Evolutionary conservation across 1,140 invertebrate species (phyloP).

Genomic region (Drosophila baimaii): DNA sequence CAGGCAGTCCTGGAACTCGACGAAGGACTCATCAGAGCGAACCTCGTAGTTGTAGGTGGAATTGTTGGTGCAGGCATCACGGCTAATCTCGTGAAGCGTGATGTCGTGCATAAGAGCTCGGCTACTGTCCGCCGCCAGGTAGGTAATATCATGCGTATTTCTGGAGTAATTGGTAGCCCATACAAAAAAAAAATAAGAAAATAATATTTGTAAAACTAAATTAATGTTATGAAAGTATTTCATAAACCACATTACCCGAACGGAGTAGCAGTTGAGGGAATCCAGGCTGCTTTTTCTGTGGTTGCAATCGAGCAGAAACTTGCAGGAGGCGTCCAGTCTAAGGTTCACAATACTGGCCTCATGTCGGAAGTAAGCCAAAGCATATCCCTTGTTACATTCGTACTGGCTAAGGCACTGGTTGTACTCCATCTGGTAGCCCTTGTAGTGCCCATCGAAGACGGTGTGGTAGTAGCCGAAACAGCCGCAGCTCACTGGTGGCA

Average conservation of each 20-base stretch:
- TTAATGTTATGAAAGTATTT: no score
- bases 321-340: constrained; percentile 26
- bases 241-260: no score
- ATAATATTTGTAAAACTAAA: no score
- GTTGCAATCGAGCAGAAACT: constrained; percentile 28
- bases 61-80: constrained; percentile 39
- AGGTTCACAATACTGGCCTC: constrained; percentile 11
- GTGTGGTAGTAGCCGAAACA: constrained; percentile 59
- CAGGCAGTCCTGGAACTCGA: constrained; percentile 54
- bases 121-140: constrained; percentile 29
- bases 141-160: no score
- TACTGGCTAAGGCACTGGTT: constrained; percentile 15
- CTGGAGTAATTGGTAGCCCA: no score
- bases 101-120: constrained; percentile 26
- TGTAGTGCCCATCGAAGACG: constrained; percentile 27
- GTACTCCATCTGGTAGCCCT: constrained; percentile 41
- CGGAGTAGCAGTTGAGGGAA: constrained; percentile 40
- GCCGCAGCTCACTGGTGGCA: constrained; percentile 33
- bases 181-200: no score
- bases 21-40: constrained; percentile 23
- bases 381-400: background rate
- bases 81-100: constrained; percentile 14
- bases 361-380: constrained; percentile 19
- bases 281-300: constrained; percentile 5
- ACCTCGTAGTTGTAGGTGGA: constrained; percentile 48